Base-by-base conservation (phyloP, 2,888 invertebrate species). In the Julus scanicus region DNA sequence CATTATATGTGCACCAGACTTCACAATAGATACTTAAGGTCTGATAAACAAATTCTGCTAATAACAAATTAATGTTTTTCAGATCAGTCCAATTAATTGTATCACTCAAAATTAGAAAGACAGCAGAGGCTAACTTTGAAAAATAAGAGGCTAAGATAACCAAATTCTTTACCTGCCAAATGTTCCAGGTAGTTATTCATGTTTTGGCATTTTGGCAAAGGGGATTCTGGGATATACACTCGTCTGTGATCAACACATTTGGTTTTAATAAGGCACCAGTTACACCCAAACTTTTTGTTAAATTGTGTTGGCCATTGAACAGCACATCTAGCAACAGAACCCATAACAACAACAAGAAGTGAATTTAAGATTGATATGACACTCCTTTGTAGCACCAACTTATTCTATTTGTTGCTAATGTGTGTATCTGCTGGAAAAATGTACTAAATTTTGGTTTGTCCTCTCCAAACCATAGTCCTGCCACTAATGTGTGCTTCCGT, bases 1-100 rank as follows among this genome's bases (percentile, higher is more conserved):
- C 84, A 20, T 84, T 84, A 84, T 84, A 84, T 84, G 84, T 20
- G 84, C 84, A 84, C 84, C 84, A 84, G 40, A 5, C 84, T 5
- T 84, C 40, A 15, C 84, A 6, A 20, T 84, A 84, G 5, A 84
- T n/a, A 84, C 20, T 20, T 20, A 17, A 17, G 40, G 84, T 84
- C 9, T 84, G 9, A 84, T 20, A 84, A 84, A 15, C 57, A 57
- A 57, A 57, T 57, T 57, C 57, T 15, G 1, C 57, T 15, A 4
- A 57, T 4, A 57, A 57, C 1, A 15, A 17, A 15, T 57, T 17
- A 15, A 17, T 17, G 11, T 15, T 15, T 15, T 57, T 4, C 15
- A 57, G 15, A 4, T 57, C 57, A 11, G 11, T 17, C n/a, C n/a
- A n/a, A n/a, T n/a, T n/a, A n/a, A n/a, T n/a, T n/a, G n/a, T 9